Evolutionary conservation across 2,888 invertebrate genomes (phyloP), one percentile per base, ranked within the genome.

Genomic region (Aelia acuminata): DNA sequence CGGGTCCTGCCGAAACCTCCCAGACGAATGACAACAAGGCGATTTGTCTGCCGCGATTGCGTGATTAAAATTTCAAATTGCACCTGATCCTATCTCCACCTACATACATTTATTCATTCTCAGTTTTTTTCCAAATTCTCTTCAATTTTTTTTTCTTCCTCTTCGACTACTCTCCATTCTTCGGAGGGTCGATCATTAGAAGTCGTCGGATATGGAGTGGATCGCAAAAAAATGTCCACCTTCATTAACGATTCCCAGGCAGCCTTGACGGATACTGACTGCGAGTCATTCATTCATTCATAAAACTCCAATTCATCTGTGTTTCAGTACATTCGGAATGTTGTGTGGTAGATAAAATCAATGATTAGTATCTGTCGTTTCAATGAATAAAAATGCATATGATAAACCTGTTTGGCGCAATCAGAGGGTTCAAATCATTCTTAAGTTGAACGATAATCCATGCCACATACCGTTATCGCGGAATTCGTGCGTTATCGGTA

Each of bases 1-100:
- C 43, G 80, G 80, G 80, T 80, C 80, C 80, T 80, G 80, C 80
- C 80, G 80, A 80, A 80, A 70, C 63, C 18, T 35, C n/a, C 80
- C 80, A 80, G 80, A 80, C 80, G 80, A 80, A 80, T 80, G 80
- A 80, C 80, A 80, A 80, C 43, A 13, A 80, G 80, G 80, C 43
- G 43, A 80, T 80, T 80, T 80, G 80, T 80, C 80, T 80, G 80
- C 43, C n/a, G 43, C 80, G 39, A 43, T 35, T 35, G n/a, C 1
- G 43, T 22, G 43, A 80, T 80, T 80, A 80, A 80, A 80, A 80
- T 80, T 80, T 80, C 80, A 80, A 80, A 80, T 80, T 22, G 31
- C 80, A 39, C 80, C 80, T 80, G 80, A 80, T 80, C 43, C 80
- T 80, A 80, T 80, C 80, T 43, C 43, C 80, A 3, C 43, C 80